Base-by-base conservation (phyloP, 2,113 vertebrate genomes). In the Oryzias javanicus region DNA sequence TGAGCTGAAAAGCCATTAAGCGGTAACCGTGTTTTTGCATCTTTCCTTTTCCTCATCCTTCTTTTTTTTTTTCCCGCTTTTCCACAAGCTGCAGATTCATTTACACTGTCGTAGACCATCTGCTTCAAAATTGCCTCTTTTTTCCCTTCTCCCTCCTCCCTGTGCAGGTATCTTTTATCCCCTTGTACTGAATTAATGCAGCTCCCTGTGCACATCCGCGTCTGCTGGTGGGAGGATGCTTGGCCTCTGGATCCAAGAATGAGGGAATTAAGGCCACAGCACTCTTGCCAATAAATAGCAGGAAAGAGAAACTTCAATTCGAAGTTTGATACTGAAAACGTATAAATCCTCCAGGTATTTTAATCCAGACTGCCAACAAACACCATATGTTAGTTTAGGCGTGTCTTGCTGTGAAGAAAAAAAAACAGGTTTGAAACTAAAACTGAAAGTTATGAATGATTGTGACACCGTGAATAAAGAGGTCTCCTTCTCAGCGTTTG, bases 151-250 rank as follows among this genome's bases (percentile, higher is more conserved):
- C 20, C 49, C 24, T 70, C 35, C 45, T 55, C 47, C 62, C 35
- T 83, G 74, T 56, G 58, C 64, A 76, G 76, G 79, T 81, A 55
- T 70, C 67, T 77, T 86, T 74, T 73, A 57, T 79, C 62, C 54
- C 35, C 60, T 49, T 63, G 50, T 50, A 42, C 66, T 68, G 64
- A 79, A 76, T 75, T 62, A 78, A 82, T 70, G 57, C 50, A 52
- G 72, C 55, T 62, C 57, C 66, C 42, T 35, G 50, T 22, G 52
- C 66, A 70, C 29, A 52, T 27, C 55, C 18, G 61, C 50, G 49
- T 72, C 56, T 73, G 68, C 53, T 70, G 57, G 62, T 67, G 50
- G 52, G 76, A 79, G 72, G 78, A 56, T 61, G 65, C 60, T 56
- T 67, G 76, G 75, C 57, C 60, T 54, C n/a, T 62, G 40, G 59